Conservation (phyloP, 2,888 invertebrate species). For the Crepidodera aurea region DNA sequence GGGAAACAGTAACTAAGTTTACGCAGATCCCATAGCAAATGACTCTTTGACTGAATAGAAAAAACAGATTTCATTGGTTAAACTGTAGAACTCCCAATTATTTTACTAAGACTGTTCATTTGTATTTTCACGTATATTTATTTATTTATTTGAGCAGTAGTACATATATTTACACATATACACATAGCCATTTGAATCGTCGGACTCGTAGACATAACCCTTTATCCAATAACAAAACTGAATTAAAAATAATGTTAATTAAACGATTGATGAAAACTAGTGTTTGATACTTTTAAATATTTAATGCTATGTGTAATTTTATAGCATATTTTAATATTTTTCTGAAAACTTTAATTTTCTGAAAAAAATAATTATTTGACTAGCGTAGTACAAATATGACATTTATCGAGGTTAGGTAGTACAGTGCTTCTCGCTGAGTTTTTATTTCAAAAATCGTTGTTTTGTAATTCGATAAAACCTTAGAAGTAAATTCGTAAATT, state of each 20-base stretch:
- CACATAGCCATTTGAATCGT: no score
- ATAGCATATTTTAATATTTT: background rate
- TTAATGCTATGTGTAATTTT: background rate
- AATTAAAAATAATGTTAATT: background rate
- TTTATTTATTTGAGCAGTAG: no score
- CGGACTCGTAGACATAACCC: background rate
- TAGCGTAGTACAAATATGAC: conserved; percentile 45
- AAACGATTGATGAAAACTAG: background rate
- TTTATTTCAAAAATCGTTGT: conserved; percentile 41
- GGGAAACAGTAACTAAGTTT: no score
- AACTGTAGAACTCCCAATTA: no score
- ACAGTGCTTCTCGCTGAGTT: conserved; percentile 47
- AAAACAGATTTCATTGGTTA: no score
- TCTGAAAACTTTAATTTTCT: background rate
- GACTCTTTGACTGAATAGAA: no score
- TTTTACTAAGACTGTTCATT: no score
- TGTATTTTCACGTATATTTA: no score
- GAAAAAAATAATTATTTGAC: conserved; percentile 10
- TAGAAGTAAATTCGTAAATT: conserved; percentile 44
- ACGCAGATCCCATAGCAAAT: no score
- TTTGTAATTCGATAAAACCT: conserved; percentile 31
- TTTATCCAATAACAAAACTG: background rate
- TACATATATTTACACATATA: no score
- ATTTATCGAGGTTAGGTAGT: conserved; percentile 55
- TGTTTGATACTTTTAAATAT: background rate